These are phyloP conservation scores for Drosophila maculinotata DNA, from an alignment of 2,888 invertebrate genomes.

Conservation along the genomic window DNA sequence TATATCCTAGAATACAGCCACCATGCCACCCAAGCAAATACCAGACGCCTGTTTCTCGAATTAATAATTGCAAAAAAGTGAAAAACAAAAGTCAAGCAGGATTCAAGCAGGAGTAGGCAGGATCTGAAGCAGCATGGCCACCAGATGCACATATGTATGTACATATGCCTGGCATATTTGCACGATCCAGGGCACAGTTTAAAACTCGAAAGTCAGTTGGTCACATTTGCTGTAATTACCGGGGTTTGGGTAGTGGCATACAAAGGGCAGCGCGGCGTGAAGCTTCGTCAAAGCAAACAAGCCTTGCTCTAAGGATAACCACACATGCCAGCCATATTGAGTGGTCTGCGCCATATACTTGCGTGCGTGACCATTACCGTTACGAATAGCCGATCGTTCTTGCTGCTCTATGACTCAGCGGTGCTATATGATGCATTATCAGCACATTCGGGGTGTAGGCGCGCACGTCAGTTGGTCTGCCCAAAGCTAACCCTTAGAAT, in stretches of 20 bases:
- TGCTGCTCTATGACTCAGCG: conserved; percentile 56
- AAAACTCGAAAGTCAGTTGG: conserved; percentile 60
- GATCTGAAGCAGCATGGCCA: conserved; percentile 10
- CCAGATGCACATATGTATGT: conserved; percentile 50
- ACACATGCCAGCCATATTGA: conserved; percentile 68
- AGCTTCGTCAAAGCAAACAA: conserved; percentile 57
- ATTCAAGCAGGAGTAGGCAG: conserved; percentile 18
- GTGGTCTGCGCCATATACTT: too few relatives aligned
- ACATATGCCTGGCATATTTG: conserved; percentile 57
- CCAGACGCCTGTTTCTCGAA: conserved; percentile 58
- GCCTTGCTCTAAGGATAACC: conserved; percentile 32
- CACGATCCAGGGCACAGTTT: conserved; percentile 20
- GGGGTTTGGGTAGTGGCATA: conserved; percentile 32
- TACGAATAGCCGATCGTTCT: conserved; percentile 61
- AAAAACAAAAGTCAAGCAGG: conserved; percentile 9
- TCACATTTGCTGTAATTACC: conserved; percentile 54
- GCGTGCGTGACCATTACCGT: conserved; percentile 78
- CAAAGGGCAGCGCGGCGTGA: conserved; percentile 64
- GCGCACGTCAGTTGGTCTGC: conserved; percentile 69
- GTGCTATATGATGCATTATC: conserved; percentile 61
- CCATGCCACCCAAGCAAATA: conserved; percentile 28
- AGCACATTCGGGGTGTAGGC: conserved; percentile 25
- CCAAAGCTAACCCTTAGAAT: conserved; percentile 68
- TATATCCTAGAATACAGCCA: conserved; percentile 6
- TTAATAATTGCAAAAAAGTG: conserved; percentile 70